Evolutionary conservation across 2,113 vertebrate genomes (phyloP).

Genomic region (Serinus canaria): DNA sequence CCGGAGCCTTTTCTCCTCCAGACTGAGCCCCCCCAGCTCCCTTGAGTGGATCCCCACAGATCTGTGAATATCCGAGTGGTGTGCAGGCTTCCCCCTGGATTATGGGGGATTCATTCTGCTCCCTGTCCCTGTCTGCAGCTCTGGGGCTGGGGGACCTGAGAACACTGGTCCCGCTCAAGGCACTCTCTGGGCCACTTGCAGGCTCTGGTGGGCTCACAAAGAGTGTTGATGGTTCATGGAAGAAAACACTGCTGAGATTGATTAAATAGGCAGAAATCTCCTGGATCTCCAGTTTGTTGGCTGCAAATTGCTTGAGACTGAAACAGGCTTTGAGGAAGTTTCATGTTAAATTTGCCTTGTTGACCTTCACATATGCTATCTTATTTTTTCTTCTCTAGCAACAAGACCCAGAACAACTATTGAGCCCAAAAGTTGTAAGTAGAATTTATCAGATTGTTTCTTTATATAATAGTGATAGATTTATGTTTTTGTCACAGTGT

Average conservation of each 20-base stretch:
- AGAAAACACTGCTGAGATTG: not conserved
- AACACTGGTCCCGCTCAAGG: not conserved
- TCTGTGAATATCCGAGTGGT: not conserved
- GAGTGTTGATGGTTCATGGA: not conserved
- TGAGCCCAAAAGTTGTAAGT: rapidly evolving
- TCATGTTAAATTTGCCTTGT: not conserved
- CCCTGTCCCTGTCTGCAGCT: too few species aligned
- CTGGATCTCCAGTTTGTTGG: rapidly evolving
- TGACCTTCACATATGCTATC: not conserved
- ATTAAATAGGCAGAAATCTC: not conserved
- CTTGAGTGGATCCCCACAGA: not conserved
- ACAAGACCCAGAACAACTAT: rapidly evolving
- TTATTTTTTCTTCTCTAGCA: not conserved
- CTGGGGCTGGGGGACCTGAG: not conserved
- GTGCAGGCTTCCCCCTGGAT: not conserved
- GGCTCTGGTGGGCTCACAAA: not conserved
- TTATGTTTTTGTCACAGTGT: not conserved
- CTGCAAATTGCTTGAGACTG: not conserved
- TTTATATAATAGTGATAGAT: not conserved
- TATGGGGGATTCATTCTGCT: not conserved
- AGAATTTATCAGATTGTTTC: not conserved
- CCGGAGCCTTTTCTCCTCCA: too few species aligned
- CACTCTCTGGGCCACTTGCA: not conserved
- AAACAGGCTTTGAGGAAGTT: not conserved
- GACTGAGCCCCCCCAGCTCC: too few species aligned